Evolutionary conservation across 2,797 vertebrate genomes (phyloP), one percentile per base, ranked within the genome.

Genomic region (Leptodactylus fallax): DNA sequence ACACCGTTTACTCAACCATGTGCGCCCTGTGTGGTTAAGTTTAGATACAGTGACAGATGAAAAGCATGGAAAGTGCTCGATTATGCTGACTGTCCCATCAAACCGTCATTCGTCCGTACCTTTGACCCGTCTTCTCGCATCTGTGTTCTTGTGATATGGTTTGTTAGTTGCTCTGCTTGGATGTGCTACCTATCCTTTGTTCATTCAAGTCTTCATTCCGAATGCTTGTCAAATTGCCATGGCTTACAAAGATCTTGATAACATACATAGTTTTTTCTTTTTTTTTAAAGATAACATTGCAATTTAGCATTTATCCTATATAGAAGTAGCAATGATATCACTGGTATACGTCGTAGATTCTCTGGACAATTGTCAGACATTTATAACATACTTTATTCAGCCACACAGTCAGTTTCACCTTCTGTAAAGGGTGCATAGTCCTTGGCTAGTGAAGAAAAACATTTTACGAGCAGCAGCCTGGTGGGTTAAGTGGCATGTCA

Each of bases 391-490:
- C 8, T 79, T 60, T 58, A 55, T 69, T 55, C 21, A 67, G 79
- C 14, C 79, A 51, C 21, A 16, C 47, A 67, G 23, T 27, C 21
- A 19, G 49, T 13, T 53, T 83, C 51, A 56, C 16, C 25, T 27
- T 23, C 25, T 67, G 25, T 47, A 83, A 83, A 71, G 63, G 63
- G 14, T 51, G 69, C n/a, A 69, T 19, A 69, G 81, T 71, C 65
- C 65, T 56, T 83, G 14, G 81, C 51, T 71, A 36, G 49, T 69
- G 51, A 51, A 56, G 16, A 53, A 77, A 71, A 25, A 71, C 25
- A 71, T 69, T 47, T 51, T 12, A 13, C n/a, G 6, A 27, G 81
- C 67, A 69, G 81, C 81, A 83, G 67, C 23, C 81, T 83, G 81
- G 25, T 53, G 19, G 65, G 17, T 56, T 71, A 53, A 83, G 65